These are phyloP conservation scores for Orchesellides sinensis DNA, from an alignment of 2,888 invertebrate genomes.

Conservation along the genomic window DNA sequence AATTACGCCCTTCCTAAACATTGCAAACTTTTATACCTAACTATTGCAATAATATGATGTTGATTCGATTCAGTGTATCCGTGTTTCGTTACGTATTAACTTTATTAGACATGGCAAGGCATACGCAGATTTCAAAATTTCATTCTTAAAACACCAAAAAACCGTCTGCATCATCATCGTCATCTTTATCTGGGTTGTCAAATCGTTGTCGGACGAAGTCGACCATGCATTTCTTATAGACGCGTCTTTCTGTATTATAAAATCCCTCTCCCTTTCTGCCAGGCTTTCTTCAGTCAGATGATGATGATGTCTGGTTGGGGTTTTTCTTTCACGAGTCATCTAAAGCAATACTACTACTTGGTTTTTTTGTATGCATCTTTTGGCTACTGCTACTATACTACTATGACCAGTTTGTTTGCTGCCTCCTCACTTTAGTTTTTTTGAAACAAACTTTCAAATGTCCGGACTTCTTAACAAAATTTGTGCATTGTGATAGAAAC, in stretches of 20 bases:
- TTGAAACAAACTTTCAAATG: constrained; percentile 1
- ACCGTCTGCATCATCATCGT: constrained; percentile 27
- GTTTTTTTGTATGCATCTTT: too few species aligned
- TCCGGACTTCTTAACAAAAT: background rate
- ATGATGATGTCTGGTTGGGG: constrained; percentile 14
- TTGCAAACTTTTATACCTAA: background rate
- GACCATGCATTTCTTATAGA: constrained; percentile 35
- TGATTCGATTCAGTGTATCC: background rate
- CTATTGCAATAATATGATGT: background rate
- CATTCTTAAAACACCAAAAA: background rate
- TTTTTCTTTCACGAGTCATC: constrained; percentile 1
- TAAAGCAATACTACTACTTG: too few species aligned
- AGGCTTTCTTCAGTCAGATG: constrained; percentile 1
- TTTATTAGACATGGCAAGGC: background rate
- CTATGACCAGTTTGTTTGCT: background rate
- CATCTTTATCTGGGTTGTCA: constrained; percentile 29
- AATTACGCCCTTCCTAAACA: constrained; percentile 73
- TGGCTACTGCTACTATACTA: too few species aligned
- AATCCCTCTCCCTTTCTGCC: constrained; percentile 12
- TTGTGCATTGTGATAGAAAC: background rate
- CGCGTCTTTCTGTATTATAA: background rate
- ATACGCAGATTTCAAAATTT: background rate
- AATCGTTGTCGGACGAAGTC: constrained; percentile 34
- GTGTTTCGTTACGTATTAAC: constrained; percentile 2
- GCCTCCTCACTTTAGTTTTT: too few species aligned